Percentiles rank a stretch among this genome's conserved stretches.
Evolutionary conservation across 2,888 invertebrate species (phyloP).

Genomic region (Mactromeris polynyma): DNA sequence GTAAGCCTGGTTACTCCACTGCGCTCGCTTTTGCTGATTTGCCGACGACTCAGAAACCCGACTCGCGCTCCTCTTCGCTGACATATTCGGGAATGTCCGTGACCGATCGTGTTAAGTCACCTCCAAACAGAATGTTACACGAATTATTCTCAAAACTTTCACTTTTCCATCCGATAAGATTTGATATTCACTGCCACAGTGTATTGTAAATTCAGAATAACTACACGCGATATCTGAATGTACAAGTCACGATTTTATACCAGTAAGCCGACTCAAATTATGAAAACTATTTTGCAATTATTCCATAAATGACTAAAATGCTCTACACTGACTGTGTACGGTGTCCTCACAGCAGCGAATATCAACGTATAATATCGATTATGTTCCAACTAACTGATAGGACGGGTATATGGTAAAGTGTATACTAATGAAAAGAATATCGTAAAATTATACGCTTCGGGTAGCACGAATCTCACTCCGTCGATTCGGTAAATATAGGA

Average conservation of each 20-base stretch:
- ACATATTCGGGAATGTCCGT: conserved; percentile 29
- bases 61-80: conserved; percentile 63
- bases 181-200: background rate
- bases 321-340: background rate
- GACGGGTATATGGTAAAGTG: background rate
- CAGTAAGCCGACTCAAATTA: background rate
- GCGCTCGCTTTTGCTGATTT: conserved; percentile 67
- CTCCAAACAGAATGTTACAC: background rate
- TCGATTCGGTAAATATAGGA: background rate
- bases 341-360: background rate
- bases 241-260: background rate
- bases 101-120: background rate
- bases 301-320: background rate
- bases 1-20: conserved; percentile 80
- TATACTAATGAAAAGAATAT: conserved; percentile 26
- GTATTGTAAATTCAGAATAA: background rate
- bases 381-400: background rate
- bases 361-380: conserved; percentile 7
- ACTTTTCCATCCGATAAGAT: background rate
- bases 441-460: conserved; percentile 6
- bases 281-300: conserved; percentile 1
- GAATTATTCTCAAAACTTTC: background rate
- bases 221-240: background rate
- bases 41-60: conserved; percentile 54
- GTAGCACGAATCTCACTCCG: background rate